Conservation (phyloP, 2,113 vertebrate species). For the Misgurnus mizolepis region DNA sequence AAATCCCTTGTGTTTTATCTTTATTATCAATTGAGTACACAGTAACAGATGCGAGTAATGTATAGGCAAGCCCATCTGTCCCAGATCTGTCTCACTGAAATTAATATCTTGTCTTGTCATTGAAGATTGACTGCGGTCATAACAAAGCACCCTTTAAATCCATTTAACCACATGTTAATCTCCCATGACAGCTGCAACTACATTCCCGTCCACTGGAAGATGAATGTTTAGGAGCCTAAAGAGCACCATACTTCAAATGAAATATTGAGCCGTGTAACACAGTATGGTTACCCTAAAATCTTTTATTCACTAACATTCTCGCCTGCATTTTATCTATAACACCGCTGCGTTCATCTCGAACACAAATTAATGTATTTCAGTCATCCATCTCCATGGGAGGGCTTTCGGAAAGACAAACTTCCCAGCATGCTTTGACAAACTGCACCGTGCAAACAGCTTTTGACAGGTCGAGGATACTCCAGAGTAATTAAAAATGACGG, state of each 20-base stretch:
- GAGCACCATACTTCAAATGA: background rate
- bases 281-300: background rate
- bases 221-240: background rate
- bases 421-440: constrained; percentile 37
- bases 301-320: background rate
- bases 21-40: background rate
- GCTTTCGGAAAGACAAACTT: constrained; percentile 29
- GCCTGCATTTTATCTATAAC: constrained; percentile 1
- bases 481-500: constrained; percentile 38
- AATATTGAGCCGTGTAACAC: background rate
- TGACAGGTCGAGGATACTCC: constrained; percentile 30
- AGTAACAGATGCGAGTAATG: background rate
- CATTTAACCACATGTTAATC: background rate
- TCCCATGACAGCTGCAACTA: background rate
- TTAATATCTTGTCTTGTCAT: background rate
- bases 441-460: constrained; percentile 26
- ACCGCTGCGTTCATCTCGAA: constrained; percentile 3
- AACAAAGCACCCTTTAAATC: background rate
- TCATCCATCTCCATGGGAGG: constrained; percentile 19
- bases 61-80: background rate
- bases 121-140: background rate
- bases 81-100: background rate
- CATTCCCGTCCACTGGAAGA: background rate
- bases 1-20: background rate
- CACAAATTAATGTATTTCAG: constrained; percentile 11